Conservation (phyloP, 2,888 invertebrate genomes). For the Apotomis turbidana region DNA sequence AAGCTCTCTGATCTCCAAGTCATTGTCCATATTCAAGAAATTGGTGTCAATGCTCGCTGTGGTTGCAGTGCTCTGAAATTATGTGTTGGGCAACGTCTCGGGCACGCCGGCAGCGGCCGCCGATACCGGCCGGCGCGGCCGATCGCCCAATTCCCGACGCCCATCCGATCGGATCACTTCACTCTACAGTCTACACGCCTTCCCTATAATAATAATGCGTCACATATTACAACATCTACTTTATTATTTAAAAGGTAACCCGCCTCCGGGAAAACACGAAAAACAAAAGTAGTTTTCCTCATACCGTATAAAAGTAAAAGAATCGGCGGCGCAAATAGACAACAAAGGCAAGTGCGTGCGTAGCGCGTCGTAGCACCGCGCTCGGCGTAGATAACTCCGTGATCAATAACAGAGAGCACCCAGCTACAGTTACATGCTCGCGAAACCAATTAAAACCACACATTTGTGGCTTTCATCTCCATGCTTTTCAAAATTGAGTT, state of each 20-base stretch:
- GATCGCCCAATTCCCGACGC: slow-evolving; percentile 65
- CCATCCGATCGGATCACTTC: slow-evolving; percentile 67
- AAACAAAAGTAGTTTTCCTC: slow-evolving; percentile 6
- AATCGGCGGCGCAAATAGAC: slow-evolving; percentile 13
- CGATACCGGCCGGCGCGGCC: slow-evolving; percentile 52
- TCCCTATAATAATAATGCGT: slow-evolving; percentile 24
- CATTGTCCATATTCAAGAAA: slow-evolving; percentile 72
- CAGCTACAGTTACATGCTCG: slow-evolving; percentile 53
- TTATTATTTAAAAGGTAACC: neutral
- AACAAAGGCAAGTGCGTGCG: slow-evolving; percentile 46
- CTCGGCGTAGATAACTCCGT: slow-evolving; percentile 47
- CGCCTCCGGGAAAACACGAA: neutral
- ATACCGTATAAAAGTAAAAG: slow-evolving; percentile 3
- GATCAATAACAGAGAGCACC: slow-evolving; percentile 49
- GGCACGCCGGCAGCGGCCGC: slow-evolving; percentile 52
- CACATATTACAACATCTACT: slow-evolving; percentile 16
- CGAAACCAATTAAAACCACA: slow-evolving; percentile 57
- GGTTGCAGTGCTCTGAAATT: slow-evolving; percentile 81
- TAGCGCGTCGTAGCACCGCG: slow-evolving; percentile 59
- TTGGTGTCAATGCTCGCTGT: slow-evolving; percentile 83
- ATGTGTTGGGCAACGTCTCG: slow-evolving; percentile 74
- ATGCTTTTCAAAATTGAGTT: slow-evolving; percentile 61
- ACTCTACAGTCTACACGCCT: slow-evolving; percentile 34
- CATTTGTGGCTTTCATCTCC: slow-evolving; percentile 59
- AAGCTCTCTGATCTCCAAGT: slow-evolving; percentile 58